Conservation (phyloP, 2,888 invertebrate species). For the Baccha elongata region DNA sequence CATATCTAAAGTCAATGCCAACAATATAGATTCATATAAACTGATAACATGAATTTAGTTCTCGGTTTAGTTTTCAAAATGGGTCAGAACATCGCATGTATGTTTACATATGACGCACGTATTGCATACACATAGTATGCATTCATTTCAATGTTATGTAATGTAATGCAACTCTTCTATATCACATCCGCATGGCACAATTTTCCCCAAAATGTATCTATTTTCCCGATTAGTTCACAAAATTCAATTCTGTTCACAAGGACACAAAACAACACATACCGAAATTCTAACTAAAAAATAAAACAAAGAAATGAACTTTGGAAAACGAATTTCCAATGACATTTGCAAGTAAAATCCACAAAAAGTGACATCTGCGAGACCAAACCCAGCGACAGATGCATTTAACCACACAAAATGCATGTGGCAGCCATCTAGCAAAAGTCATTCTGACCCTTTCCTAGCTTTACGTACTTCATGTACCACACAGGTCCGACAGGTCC, state of each 20-base stretch:
- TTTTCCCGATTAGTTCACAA: slow-evolving; percentile 52
- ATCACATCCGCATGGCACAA: slow-evolving; percentile 13
- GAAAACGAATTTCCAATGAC: slow-evolving; percentile 48
- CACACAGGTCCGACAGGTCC: slow-evolving; percentile 12
- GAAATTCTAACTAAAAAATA: background rate
- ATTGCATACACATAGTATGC: too few relatives aligned
- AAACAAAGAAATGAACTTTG: background rate
- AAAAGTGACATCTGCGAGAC: slow-evolving; percentile 56
- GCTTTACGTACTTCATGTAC: background rate
- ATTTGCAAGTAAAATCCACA: slow-evolving; percentile 67
- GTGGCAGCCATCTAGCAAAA: slow-evolving; percentile 39
- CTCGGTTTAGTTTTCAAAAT: background rate
- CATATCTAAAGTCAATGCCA: background rate
- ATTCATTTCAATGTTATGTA: too few relatives aligned
- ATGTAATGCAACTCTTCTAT: background rate
- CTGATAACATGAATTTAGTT: slow-evolving; percentile 7
- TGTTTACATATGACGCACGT: too few relatives aligned
- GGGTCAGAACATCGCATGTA: slow-evolving; percentile 23
- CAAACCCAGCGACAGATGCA: slow-evolving; percentile 47
- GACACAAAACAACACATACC: slow-evolving; percentile 26
- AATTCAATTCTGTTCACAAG: slow-evolving; percentile 50
- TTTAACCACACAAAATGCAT: slow-evolving; percentile 48
- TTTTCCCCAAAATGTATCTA: slow-evolving; percentile 34
- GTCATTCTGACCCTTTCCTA: background rate
- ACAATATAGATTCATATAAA: background rate